Conservation (phyloP, 1,140 invertebrate species). For the Doryteuthis pealeii region DNA sequence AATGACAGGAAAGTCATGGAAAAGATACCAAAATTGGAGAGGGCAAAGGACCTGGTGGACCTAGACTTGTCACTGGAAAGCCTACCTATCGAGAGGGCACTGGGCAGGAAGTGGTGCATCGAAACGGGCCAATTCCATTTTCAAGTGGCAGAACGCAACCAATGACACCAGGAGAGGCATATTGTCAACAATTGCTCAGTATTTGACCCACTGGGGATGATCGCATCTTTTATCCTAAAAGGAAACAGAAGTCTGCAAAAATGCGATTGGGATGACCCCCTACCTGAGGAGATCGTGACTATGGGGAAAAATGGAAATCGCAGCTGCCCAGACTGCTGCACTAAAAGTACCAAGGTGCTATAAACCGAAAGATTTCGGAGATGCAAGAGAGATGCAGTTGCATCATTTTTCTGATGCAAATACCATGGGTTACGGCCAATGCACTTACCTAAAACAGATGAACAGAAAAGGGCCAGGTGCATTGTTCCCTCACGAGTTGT, state of each 20-base stretch:
- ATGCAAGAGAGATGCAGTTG: conserved; percentile 5
- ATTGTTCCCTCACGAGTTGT: conserved; percentile 9
- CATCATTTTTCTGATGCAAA: conserved; percentile 29
- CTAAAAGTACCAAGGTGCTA: conserved; percentile 25
- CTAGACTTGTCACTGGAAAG: conserved; percentile 24
- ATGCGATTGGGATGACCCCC: too few species aligned
- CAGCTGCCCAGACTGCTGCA: conserved; percentile 4
- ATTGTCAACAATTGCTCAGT: conserved; percentile 15
- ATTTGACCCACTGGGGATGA: too few species aligned
- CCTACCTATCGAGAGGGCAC: conserved; percentile 27
- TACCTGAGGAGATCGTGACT: too few species aligned
- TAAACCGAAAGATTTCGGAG: conserved; percentile 20
- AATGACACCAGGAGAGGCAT: conserved; percentile 25
- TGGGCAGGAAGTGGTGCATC: conserved; percentile 35
- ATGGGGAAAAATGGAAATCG: too few species aligned
- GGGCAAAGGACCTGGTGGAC: conserved; percentile 12
- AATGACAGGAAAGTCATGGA: conserved; percentile 27
- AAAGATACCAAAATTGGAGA: conserved; percentile 19
- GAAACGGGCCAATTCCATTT: conserved; percentile 29
- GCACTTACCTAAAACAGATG: neutral
- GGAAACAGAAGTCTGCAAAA: too few species aligned
- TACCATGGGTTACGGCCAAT: conserved; percentile 20
- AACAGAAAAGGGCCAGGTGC: neutral
- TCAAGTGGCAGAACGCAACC: conserved; percentile 11
- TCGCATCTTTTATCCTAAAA: too few species aligned